These are phyloP conservation scores for Polylopha cassiicola DNA, from an alignment of 2,888 invertebrate genomes.

Conservation along the genomic window DNA sequence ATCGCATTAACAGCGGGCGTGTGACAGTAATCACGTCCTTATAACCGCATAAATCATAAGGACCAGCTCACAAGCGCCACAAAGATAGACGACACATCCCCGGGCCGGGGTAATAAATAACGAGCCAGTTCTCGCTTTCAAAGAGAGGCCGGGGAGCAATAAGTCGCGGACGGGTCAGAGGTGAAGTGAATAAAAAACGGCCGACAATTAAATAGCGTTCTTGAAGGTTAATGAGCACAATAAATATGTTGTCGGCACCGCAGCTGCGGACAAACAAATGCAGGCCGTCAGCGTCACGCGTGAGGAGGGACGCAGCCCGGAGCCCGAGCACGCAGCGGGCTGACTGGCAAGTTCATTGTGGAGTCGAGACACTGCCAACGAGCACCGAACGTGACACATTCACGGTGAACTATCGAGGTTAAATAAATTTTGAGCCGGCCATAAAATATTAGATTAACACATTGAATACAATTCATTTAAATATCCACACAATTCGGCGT, in stretches of 20 bases:
- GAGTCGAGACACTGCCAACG: constrained; percentile 44
- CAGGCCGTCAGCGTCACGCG: constrained; percentile 51
- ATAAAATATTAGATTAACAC: constrained; percentile 35
- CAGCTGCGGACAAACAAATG: constrained; percentile 75
- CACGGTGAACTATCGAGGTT: constrained; percentile 44
- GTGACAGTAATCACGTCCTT: constrained; percentile 68
- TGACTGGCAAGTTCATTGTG: constrained; percentile 68
- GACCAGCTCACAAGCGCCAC: constrained; percentile 68
- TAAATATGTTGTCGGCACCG: constrained; percentile 77
- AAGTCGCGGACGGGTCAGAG: constrained; percentile 74
- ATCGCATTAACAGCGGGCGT: constrained; percentile 30
- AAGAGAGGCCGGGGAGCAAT: constrained; percentile 73
- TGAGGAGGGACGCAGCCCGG: constrained; percentile 53
- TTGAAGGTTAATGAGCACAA: constrained; percentile 77
- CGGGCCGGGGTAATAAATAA: constrained; percentile 69
- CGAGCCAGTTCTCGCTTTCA: constrained; percentile 72
- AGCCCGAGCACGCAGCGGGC: constrained; percentile 37
- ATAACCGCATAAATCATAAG: constrained; percentile 70
- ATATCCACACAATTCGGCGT: constrained; percentile 28
- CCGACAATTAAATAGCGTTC: constrained; percentile 78
- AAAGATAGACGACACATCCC: constrained; percentile 71
- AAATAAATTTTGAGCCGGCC: constrained; percentile 42
- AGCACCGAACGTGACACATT: constrained; percentile 52
- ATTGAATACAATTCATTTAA: constrained; percentile 36
- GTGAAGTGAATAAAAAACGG: constrained; percentile 77